Conservation (phyloP, 2,888 invertebrate species). For the Cheilosia vulpina region DNA sequence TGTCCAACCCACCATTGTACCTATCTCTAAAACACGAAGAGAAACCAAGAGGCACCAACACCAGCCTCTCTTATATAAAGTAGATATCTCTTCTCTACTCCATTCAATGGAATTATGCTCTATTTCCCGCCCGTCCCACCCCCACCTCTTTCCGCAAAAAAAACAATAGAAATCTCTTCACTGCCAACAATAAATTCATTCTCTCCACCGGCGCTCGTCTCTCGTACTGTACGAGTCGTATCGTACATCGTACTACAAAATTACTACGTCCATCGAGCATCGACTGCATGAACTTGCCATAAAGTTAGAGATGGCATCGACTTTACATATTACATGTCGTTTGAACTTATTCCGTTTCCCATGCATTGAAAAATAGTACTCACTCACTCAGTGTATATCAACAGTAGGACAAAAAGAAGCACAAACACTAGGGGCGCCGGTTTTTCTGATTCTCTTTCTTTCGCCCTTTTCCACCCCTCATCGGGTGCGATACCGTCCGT, state of each 20-base stretch:
- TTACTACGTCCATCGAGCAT: slow-evolving; percentile 6
- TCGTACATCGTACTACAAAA: no score
- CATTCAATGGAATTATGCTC: no score
- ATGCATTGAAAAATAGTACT: neutral
- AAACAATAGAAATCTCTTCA: slow-evolving; percentile 1
- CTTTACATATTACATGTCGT: slow-evolving; percentile 3
- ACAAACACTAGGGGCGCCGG: slow-evolving; percentile 41
- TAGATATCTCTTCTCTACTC: no score
- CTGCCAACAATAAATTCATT: neutral
- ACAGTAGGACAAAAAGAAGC: slow-evolving; percentile 9
- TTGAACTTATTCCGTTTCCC: neutral
- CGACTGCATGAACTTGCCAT: neutral
- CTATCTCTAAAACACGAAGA: no score
- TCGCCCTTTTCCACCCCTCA: slow-evolving; percentile 38
- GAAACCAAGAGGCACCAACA: no score
- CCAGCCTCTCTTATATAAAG: no score
- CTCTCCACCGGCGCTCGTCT: neutral
- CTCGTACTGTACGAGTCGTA: neutral
- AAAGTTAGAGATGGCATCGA: slow-evolving; percentile 5
- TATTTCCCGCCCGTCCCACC: no score
- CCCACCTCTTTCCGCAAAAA: neutral
- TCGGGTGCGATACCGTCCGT: slow-evolving; percentile 8
- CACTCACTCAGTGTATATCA: neutral
- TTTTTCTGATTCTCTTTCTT: slow-evolving; percentile 51
- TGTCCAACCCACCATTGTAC: no score